Evolutionary conservation across 2,888 invertebrate genomes (phyloP), one percentile per base, ranked within the genome.

Genomic region (Eumacrocentrus americanus): DNA sequence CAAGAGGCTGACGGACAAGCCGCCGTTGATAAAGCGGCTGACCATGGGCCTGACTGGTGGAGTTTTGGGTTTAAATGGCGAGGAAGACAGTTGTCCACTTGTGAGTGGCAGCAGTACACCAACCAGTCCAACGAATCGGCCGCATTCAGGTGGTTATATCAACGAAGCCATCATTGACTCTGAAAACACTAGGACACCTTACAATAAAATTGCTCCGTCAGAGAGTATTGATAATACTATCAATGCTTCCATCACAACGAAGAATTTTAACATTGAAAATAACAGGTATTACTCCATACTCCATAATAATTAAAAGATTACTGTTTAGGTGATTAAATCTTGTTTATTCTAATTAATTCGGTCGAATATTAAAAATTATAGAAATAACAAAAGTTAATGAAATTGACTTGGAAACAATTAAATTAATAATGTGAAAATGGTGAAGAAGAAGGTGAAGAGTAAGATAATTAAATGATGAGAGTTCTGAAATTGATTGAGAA

Each of bases 1-100:
- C 82, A 89, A 92, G 78, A 85, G 91, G 73, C 86, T 93, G 77
- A 85, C 87, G 63, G 91, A 93, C 79, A 90, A 92, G 78, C 91
- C 92, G 61, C 92, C 92, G 53, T 84, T 93, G 74, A 86, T 87
- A 73, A 91, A 90, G 81, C 84, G 91, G 54, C 85, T 93, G 66
- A 89, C 92, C 52, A 88, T 91, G 85, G 91, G 91, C 1, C 82
- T 91, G 64, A 86, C 89, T 60, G 72, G 76, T 58, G 79, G 80
- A 47, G 80, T 77, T 54, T 77, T 82, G 66, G 81, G 81, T 55
- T 75, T 81, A 54, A 84, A 83, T 67, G 82, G 83, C 62, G 84
- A 83, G 68, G 89, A 90, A 70, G 91, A 92, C 77, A 90, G 89
- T 74, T 90, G 90, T 71, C 92, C 91, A 2, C 82, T 92, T 50